Percentiles rank a stretch among this genome's conserved stretches.
phyloP scores from a whole-genome alignment of 2,888 invertebrate species.

The Pyrocoelia pectoralis region DNA sequence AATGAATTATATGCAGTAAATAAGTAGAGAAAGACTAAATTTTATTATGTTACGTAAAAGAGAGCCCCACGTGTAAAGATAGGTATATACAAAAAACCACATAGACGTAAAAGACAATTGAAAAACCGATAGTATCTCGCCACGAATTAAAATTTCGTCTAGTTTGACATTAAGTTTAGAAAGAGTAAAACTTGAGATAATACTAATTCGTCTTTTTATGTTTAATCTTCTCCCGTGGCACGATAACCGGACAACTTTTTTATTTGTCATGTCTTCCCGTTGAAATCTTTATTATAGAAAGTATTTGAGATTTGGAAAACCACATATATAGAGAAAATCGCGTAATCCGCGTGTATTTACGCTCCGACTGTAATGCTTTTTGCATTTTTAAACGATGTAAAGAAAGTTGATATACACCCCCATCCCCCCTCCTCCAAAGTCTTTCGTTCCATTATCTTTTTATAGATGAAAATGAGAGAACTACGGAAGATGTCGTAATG shows the following conservation, averaged over 20 bases:
- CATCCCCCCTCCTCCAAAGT: too few species aligned
- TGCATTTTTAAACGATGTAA: neutral
- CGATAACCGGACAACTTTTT: constrained; percentile 40
- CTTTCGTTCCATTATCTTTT: neutral
- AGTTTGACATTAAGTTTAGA: constrained; percentile 10
- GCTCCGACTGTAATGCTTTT: constrained; percentile 38
- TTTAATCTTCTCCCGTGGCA: constrained; percentile 40
- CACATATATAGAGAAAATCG: constrained; percentile 42
- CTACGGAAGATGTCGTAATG: neutral
- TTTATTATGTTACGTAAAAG: too few species aligned
- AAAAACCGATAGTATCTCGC: constrained; percentile 7
- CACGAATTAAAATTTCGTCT: constrained; percentile 8
- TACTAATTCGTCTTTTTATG: constrained; percentile 40
- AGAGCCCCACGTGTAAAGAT: neutral
- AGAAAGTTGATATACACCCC: neutral
- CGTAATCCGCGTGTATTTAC: constrained; percentile 49
- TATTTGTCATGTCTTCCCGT: constrained; percentile 42
- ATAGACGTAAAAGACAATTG: neutral
- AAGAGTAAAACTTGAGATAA: constrained; percentile 20
- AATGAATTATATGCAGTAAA: too few species aligned
- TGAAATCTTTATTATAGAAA: constrained; percentile 51
- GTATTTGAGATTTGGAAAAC: constrained; percentile 46
- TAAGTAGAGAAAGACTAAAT: too few species aligned
- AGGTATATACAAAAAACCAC: neutral
- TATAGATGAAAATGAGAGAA: constrained; percentile 3